Percentiles rank a stretch among this genome's conserved stretches.
Conservation (phyloP, 2,888 invertebrate species). For the Micoletzkya japonica region DNA sequence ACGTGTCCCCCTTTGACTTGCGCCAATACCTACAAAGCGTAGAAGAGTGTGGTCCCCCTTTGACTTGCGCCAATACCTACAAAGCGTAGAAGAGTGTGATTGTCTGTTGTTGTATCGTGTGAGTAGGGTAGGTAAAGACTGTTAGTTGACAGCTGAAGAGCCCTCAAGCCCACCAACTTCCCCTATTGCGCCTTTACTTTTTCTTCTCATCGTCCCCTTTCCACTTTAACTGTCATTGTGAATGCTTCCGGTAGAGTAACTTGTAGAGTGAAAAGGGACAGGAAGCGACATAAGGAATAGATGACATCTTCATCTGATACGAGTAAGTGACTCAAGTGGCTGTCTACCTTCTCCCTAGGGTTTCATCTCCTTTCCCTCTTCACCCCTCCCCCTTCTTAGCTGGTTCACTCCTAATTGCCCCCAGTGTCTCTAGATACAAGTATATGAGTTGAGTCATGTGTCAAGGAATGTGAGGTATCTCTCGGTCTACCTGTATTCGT, state of each 20-base stretch:
- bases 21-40: slow-evolving; percentile 40
- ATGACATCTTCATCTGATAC: too few relatives aligned
- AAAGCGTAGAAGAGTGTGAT: slow-evolving; percentile 4
- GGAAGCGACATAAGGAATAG: too few relatives aligned
- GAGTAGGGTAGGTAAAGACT: too few relatives aligned
- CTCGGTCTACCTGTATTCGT: neutral
- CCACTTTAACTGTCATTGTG: too few relatives aligned
- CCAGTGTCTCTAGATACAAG: neutral
- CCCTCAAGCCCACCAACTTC: too few relatives aligned
- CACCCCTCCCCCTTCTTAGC: neutral
- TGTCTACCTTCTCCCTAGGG: neutral
- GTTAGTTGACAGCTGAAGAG: too few relatives aligned
- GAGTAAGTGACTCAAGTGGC: too few relatives aligned
- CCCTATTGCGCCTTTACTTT: too few relatives aligned
- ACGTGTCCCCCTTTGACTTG: slow-evolving; percentile 45
- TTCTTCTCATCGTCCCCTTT: too few relatives aligned
- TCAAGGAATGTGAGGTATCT: neutral
- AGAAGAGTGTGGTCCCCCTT: slow-evolving; percentile 32
- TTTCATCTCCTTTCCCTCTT: neutral
- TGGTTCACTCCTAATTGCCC: neutral
- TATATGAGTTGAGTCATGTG: neutral
- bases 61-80: slow-evolving; percentile 48
- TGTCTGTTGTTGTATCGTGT: too few relatives aligned
- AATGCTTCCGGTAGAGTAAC: neutral
- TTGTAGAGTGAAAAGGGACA: neutral